Evolutionary conservation across 2,797 vertebrate species (phyloP), one percentile per base, ranked within the genome.

Genomic region (Hippocampus kuda): DNA sequence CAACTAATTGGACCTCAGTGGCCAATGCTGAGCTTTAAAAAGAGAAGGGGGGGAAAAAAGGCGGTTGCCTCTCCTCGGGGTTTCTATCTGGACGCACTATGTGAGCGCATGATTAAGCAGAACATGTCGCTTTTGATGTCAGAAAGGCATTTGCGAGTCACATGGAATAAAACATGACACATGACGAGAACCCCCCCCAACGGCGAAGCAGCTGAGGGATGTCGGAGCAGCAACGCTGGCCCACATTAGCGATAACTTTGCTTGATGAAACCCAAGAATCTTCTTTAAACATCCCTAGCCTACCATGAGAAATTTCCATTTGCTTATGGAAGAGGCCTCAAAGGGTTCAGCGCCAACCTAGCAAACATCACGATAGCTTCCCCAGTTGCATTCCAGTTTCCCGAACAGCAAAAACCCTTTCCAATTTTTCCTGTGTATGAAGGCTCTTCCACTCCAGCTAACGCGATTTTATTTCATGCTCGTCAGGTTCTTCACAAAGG

Each of bases 141-240:
- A 67, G 76, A 71, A 76, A 82, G 41, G 53, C 72, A 70, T 84
- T 77, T 70, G 63, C 75, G 85, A 82, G 75, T 74, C 80, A 84
- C 68, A 76, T 77, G 71, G 81, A 85, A 85, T 86, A 84, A 87
- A 69, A 81, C 77, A 82, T 85, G 71, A 86, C 74, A 41, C 65
- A 42, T 49, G 44, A 69, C 34, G 34, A 38, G 2, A n/a, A n/a
- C n/a, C 30, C 30, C 30, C 6, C 7, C 34, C 70, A 49, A 70
- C 74, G 61, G 65, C 27, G 30, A 30, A 30, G 30, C 71, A 30
- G 54, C 64, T 61, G 69, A 48, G 54, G 54, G 63, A 44, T 64
- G n/a, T 42, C 5, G n/a, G n/a, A 26, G 62, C 34, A 13, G 41
- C 41, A 41, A 26, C 11, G 56, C 30, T 61, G 59, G 59, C 59